These are phyloP conservation scores for Tetranychus urticae DNA, from an alignment of 1,140 invertebrate species.

Conservation along the genomic window DNA sequence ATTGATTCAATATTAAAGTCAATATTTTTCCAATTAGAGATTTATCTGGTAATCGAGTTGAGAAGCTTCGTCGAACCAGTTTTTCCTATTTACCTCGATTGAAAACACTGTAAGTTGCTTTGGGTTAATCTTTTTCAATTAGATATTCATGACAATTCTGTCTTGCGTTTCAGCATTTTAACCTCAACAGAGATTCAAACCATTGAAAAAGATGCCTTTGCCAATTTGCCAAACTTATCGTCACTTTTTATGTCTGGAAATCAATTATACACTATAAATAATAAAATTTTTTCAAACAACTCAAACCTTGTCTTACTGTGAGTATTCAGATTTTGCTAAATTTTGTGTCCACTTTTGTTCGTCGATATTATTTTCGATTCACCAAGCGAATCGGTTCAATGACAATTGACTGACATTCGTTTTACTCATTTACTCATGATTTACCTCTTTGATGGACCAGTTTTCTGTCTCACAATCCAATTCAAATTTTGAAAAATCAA, in stretches of 20 bases:
- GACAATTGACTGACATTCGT: no score
- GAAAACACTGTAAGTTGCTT: not conserved
- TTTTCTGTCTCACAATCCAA: conserved; percentile 28
- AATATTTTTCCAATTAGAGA: not conserved
- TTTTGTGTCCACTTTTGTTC: no score
- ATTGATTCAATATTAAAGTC: no score
- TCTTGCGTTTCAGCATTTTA: conserved; percentile 1
- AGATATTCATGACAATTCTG: no score
- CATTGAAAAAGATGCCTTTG: conserved; percentile 4
- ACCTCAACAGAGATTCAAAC: conserved; percentile 5
- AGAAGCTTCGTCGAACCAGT: not conserved
- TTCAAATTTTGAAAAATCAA: conserved; percentile 16
- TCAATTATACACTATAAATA: conserved; percentile 7
- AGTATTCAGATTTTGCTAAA: not conserved
- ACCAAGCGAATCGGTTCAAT: no score
- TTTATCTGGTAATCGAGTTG: not conserved
- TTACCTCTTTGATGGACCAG: conserved; percentile 13
- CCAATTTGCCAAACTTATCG: conserved; percentile 3
- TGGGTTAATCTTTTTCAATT: no score
- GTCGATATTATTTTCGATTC: not conserved
- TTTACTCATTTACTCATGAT: no score
- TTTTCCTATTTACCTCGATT: not conserved
- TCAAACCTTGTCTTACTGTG: conserved; percentile 10
- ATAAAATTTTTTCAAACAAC: conserved; percentile 8
- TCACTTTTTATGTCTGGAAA: conserved; percentile 10